Conservation (phyloP, 2,113 vertebrate genomes). For the Lophius piscatorius region DNA sequence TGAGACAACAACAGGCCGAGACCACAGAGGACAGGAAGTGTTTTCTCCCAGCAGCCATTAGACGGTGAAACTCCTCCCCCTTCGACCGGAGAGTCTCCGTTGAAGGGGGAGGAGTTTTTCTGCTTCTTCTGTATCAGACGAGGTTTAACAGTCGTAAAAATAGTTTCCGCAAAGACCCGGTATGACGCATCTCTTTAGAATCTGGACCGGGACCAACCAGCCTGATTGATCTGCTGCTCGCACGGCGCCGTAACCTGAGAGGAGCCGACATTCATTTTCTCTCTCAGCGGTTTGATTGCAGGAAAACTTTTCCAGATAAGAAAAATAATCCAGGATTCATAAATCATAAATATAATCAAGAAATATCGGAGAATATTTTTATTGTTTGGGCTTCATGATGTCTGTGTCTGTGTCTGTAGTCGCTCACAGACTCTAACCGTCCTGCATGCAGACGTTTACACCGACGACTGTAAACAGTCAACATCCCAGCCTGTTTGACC, state of each 20-base stretch:
- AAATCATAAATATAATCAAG: conserved; percentile 12
- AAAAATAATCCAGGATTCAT: conserved; percentile 23
- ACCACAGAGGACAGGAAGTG: no score
- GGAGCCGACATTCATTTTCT: conserved; percentile 7
- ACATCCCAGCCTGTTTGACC: conserved; percentile 39
- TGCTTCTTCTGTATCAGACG: background rate
- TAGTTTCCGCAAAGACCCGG: conserved; percentile 4
- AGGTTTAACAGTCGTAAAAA: background rate
- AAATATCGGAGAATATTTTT: no score
- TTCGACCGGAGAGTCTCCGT: no score
- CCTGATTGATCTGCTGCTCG: conserved; percentile 4
- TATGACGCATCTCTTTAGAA: conserved; percentile 26
- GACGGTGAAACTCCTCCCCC: no score
- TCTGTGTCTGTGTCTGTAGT: no score
- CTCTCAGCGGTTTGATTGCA: conserved; percentile 6
- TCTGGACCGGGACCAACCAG: conserved; percentile 13
- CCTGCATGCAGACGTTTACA: conserved; percentile 19
- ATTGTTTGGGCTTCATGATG: no score
- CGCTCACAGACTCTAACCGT: no score
- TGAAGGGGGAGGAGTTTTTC: no score
- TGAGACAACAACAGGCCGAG: no score
- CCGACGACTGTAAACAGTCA: no score
- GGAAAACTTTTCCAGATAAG: conserved; percentile 1
- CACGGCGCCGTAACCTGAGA: conserved; percentile 1
- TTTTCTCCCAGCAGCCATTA: no score